A percentile compares a stretch with the other conserved stretches of the same genome.
These are phyloP conservation scores for Bettongia penicillata DNA, from an alignment of 2,113 vertebrate genomes.

Conservation along the genomic window DNA sequence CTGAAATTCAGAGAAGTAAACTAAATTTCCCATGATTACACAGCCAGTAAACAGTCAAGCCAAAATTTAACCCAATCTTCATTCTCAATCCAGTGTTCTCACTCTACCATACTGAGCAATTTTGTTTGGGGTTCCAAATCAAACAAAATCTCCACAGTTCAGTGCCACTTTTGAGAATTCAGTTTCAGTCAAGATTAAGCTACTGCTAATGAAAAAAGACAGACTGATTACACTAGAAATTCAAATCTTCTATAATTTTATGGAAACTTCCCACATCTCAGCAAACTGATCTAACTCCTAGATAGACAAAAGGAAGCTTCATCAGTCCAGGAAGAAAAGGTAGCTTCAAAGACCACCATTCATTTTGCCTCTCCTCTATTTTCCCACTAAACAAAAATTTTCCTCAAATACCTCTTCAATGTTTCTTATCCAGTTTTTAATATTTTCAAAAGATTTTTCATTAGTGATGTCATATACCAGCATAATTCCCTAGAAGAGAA, in stretches of 20 bases:
- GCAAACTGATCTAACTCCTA: not conserved
- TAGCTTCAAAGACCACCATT: not conserved
- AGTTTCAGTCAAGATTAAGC: not conserved
- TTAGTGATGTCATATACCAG: slow-evolving; percentile 98
- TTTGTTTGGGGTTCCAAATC: not conserved
- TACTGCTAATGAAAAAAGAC: not conserved
- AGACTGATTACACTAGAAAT: not conserved
- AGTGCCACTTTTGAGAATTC: not conserved
- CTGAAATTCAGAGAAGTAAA: not conserved
- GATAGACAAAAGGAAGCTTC: not conserved
- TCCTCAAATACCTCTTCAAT: slow-evolving; percentile 93
- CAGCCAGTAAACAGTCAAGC: not conserved
- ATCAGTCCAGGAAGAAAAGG: not conserved
- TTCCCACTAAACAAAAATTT: not conserved
- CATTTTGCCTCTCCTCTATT: not conserved
- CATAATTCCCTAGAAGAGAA: slow-evolving; percentile 93
- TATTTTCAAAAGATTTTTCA: slow-evolving; percentile 99
- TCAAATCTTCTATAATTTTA: not conserved
- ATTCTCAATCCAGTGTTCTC: not conserved
- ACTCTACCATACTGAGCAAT: not conserved
- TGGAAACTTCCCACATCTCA: not conserved
- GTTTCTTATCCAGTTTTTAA: slow-evolving; percentile 99
- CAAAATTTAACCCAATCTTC: not conserved
- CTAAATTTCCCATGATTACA: not conserved
- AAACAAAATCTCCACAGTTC: not conserved